These are phyloP conservation scores for Clangula hyemalis DNA, from an alignment of 2,797 vertebrate genomes.

Conservation along the genomic window DNA sequence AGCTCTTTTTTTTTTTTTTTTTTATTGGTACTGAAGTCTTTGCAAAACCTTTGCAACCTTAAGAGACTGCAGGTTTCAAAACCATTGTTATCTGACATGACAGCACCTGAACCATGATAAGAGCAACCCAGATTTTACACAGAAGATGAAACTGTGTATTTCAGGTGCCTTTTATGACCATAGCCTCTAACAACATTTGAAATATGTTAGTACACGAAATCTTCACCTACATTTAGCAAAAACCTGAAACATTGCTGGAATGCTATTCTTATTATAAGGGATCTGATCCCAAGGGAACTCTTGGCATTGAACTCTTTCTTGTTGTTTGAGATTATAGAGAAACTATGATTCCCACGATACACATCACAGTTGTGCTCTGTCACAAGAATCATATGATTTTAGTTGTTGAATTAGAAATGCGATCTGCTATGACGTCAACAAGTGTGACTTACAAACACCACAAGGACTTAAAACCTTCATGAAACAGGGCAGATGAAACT, in stretches of 20 bases:
- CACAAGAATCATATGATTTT: neutral
- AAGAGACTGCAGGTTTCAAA: neutral
- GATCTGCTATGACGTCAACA: neutral
- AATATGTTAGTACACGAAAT: neutral
- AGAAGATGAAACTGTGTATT: neutral
- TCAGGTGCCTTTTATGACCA: neutral
- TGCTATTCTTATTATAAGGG: neutral
- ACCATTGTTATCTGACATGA: neutral
- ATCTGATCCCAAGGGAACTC: neutral
- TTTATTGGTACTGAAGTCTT: neutral
- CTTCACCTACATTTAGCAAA: neutral
- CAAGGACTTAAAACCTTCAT: rapidly evolving
- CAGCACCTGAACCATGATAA: neutral
- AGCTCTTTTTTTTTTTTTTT: neutral
- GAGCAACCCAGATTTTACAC: neutral
- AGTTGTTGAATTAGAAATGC: neutral
- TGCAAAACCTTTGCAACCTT: neutral
- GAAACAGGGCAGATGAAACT: neutral
- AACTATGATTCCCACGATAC: neutral
- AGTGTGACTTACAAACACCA: neutral
- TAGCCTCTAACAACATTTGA: neutral
- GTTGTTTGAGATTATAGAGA: neutral
- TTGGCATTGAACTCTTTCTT: neutral
- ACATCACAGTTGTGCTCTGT: neutral
- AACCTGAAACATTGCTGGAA: neutral